Conservation (phyloP, 2,888 invertebrate genomes). For the Falcaria lacertinaria region DNA sequence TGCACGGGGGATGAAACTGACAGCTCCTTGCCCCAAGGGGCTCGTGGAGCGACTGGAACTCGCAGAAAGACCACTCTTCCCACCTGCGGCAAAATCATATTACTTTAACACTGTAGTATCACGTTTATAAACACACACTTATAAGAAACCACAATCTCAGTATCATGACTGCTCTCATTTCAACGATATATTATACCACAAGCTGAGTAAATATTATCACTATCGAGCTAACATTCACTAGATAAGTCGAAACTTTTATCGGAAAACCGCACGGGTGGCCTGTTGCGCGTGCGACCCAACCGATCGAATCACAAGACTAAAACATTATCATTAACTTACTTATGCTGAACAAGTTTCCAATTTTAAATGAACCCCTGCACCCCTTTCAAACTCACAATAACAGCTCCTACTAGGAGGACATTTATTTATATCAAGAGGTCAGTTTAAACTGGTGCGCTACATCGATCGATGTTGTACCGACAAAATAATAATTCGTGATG, state of each 20-base stretch:
- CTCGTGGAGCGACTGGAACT: conserved; percentile 82
- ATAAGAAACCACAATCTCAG: conserved; percentile 9
- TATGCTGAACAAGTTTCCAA: conserved; percentile 26
- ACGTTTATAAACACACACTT: conserved; percentile 7
- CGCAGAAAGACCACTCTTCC: conserved; percentile 71
- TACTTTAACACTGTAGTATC: not conserved
- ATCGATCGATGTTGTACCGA: conserved; percentile 49
- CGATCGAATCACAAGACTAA: conserved; percentile 20
- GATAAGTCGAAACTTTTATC: conserved; percentile 49
- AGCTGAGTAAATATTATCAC: conserved; percentile 44
- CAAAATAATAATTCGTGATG: conserved; percentile 57
- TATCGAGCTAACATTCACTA: conserved; percentile 36
- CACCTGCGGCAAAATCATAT: conserved; percentile 45
- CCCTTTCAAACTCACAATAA: conserved; percentile 25
- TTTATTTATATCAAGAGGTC: conserved; percentile 42
- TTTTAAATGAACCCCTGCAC: conserved; percentile 32
- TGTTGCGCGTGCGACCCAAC: conserved; percentile 48
- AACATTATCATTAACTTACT: conserved; percentile 7
- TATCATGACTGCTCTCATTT: conserved; percentile 14
- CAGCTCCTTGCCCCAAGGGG: conserved; percentile 69
- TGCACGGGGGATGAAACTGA: conserved; percentile 72
- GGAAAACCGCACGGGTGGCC: conserved; percentile 57
- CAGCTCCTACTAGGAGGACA: conserved; percentile 18
- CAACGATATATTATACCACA: conserved; percentile 32
- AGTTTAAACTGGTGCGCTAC: conserved; percentile 35